Percentiles rank a stretch among this genome's conserved stretches.
Evolutionary conservation across 1,140 invertebrate species (phyloP).

Genomic region (Metaphire vulgaris): DNA sequence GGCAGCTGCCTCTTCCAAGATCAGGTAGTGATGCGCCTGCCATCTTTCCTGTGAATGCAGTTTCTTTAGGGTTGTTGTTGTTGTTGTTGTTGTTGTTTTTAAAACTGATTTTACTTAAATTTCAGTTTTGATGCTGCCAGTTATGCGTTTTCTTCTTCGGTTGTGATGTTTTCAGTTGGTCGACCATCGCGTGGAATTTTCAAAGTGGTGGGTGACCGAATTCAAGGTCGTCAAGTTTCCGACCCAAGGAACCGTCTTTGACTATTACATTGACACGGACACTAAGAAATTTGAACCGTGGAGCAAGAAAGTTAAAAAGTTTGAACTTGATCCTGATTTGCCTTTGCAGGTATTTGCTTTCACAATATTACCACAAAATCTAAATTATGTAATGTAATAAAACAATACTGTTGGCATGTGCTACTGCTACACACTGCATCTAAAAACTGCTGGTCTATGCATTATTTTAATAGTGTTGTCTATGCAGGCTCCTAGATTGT

Average conservation of each 20-base stretch:
- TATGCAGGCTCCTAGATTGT: too few relatives aligned
- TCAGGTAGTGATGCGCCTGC: constrained; percentile 62
- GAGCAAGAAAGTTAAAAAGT: constrained; percentile 78
- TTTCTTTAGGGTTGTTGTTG: neutral
- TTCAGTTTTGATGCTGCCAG: too few relatives aligned
- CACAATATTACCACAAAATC: too few relatives aligned
- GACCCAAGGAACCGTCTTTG: constrained; percentile 71
- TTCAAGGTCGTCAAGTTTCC: constrained; percentile 94
- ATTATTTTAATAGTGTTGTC: too few relatives aligned
- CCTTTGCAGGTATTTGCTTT: constrained; percentile 72
- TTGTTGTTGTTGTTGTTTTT: constrained; percentile 2
- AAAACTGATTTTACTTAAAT: neutral
- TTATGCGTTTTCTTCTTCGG: too few relatives aligned
- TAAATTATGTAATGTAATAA: too few relatives aligned
- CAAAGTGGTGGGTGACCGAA: constrained; percentile 94
- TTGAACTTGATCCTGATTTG: constrained; percentile 82
- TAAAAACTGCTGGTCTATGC: too few relatives aligned
- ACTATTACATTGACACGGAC: constrained; percentile 85
- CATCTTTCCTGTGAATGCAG: neutral
- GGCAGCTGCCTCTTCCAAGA: constrained; percentile 90
- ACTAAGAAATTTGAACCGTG: constrained; percentile 81
- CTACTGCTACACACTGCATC: too few relatives aligned
- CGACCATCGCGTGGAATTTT: constrained; percentile 88
- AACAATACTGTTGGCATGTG: too few relatives aligned
- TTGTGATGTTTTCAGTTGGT: constrained; percentile 52